Evolutionary conservation across 2,797 vertebrate genomes (phyloP).

Genomic region (Coluber constrictor): DNA sequence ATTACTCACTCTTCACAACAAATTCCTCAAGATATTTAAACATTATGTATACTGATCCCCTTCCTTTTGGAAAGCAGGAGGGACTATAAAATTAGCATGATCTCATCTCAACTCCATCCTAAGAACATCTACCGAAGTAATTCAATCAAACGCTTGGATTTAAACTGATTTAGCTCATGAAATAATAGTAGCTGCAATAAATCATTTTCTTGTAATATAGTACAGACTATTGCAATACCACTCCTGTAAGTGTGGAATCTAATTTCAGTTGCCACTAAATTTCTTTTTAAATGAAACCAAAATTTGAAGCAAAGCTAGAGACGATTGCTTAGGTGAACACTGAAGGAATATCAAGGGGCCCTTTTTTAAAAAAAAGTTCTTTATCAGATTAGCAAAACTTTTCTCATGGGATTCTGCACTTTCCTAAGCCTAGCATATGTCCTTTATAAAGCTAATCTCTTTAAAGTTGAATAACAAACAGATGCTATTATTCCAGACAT

Average conservation of each 20-base stretch:
- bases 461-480: neutral
- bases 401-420: neutral
- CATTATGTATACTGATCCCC: neutral
- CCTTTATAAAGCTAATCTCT: neutral
- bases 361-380: neutral
- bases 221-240: neutral
- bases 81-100: neutral
- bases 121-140: neutral
- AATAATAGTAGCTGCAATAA: neutral
- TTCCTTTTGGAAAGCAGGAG: constrained; percentile 12
- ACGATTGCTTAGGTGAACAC: neutral
- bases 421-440: neutral
- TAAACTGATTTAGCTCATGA: constrained; percentile 1
- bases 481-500: neutral
- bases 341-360: neutral
- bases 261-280: neutral
- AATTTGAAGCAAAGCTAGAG: neutral
- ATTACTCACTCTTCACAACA: constrained; percentile 33
- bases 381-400: neutral
- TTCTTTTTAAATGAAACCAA: neutral
- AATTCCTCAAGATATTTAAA: constrained; percentile 42
- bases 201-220: neutral
- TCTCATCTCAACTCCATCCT: neutral
- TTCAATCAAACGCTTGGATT: neutral
- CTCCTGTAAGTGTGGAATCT: neutral